These are phyloP conservation scores for Anguilla marmorata DNA, from an alignment of 2,797 vertebrate species.

Conservation along the genomic window DNA sequence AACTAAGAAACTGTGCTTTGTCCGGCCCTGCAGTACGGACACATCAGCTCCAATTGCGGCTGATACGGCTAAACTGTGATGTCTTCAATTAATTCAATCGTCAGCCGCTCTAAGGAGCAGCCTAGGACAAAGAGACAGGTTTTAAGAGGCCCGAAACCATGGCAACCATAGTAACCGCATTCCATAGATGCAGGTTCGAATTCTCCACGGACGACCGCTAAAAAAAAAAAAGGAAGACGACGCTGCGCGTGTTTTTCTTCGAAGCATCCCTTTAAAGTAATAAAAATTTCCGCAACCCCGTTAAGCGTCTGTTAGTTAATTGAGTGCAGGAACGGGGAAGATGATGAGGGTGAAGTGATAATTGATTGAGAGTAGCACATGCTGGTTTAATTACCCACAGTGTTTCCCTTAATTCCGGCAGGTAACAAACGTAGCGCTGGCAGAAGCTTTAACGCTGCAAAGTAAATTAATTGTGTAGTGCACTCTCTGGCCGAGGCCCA, in stretches of 20 bases:
- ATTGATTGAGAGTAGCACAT: conserved; percentile 26
- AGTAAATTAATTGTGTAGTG: conserved; percentile 26
- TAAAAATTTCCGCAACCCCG: background rate
- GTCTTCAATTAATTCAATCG: background rate
- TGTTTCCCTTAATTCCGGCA: conserved; percentile 21
- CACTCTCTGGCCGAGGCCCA: conserved; percentile 12
- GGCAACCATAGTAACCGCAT: background rate
- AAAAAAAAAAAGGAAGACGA: background rate
- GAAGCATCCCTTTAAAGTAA: conserved; percentile 4
- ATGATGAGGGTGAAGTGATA: background rate
- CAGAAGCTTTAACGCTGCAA: background rate
- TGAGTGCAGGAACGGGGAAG: conserved; percentile 13
- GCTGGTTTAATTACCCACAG: conserved; percentile 28
- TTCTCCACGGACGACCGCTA: background rate
- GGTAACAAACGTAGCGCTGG: conserved; percentile 13
- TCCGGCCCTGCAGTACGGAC: background rate
- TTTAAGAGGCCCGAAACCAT: background rate
- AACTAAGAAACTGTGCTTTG: background rate
- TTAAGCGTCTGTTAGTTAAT: conserved; percentile 19
- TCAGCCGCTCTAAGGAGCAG: background rate
- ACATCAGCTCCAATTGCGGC: background rate
- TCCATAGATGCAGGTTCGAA: background rate
- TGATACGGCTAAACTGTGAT: background rate
- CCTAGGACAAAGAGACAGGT: background rate
- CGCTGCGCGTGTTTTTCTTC: background rate